Evolutionary conservation across 2,888 invertebrate genomes (phyloP).

Genomic region (Ligdia adustata): DNA sequence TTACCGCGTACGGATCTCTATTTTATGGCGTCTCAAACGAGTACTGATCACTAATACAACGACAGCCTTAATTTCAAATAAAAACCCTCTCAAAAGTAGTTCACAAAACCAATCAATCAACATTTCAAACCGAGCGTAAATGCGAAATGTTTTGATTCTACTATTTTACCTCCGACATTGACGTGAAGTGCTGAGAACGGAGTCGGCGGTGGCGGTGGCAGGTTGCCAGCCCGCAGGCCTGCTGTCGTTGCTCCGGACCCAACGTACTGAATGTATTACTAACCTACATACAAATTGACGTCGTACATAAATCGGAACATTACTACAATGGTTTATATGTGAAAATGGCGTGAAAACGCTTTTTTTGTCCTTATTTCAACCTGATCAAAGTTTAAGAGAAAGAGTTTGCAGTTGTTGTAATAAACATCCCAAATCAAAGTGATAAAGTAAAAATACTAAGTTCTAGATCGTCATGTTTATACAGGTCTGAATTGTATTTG

Average conservation of each 20-base stretch:
- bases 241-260: background rate
- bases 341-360: background rate
- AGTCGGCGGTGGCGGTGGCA: slow-evolving; percentile 56
- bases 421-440: too few species aligned
- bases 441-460: too few species aligned
- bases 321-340: slow-evolving; percentile 3
- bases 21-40: too few species aligned
- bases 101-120: slow-evolving; percentile 8
- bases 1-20: too few species aligned
- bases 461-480: too few species aligned
- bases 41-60: too few species aligned
- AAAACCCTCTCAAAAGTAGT: too few species aligned
- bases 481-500: too few species aligned
- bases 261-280: background rate
- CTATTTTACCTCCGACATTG: slow-evolving; percentile 27
- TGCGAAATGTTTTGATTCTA: slow-evolving; percentile 15
- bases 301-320: slow-evolving; percentile 1
- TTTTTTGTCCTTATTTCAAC: too few species aligned
- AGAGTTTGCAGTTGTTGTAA: too few species aligned
- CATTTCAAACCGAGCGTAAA: slow-evolving; percentile 8
- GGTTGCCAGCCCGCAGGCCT: slow-evolving; percentile 51
- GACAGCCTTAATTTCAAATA: too few species aligned
- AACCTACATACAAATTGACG: slow-evolving; percentile 10
- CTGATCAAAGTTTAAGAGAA: too few species aligned
- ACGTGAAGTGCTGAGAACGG: slow-evolving; percentile 46